Percentiles rank a stretch among this genome's conserved stretches.
Conservation (phyloP, 2,797 vertebrate species). For the Delichon dasypus region DNA sequence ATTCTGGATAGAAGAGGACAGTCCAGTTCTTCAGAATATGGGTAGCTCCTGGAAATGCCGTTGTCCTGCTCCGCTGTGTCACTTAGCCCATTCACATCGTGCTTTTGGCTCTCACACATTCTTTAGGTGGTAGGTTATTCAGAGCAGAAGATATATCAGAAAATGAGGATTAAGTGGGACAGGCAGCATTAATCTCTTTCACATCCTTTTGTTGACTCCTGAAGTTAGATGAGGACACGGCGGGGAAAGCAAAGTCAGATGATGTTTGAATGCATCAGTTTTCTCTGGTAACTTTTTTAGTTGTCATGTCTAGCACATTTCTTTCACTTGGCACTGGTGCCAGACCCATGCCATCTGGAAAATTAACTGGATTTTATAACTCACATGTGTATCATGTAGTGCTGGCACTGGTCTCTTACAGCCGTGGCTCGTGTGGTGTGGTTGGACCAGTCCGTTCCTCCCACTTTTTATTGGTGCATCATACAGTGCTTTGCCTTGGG, state of each 20-base stretch:
- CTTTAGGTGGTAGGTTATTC: background rate
- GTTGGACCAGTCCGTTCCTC: background rate
- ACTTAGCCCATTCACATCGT: background rate
- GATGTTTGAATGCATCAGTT: background rate
- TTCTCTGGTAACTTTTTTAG: background rate
- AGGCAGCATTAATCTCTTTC: background rate
- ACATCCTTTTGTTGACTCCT: background rate
- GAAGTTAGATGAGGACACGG: background rate
- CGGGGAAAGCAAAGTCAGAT: background rate
- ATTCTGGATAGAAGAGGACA: background rate
- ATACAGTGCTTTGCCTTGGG: background rate
- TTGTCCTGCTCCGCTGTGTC: fast-evolving
- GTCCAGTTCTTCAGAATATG: background rate
- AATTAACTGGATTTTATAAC: background rate
- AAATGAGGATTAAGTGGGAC: background rate
- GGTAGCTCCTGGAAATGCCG: background rate
- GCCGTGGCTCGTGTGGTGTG: background rate
- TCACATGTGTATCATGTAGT: background rate
- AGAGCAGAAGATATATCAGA: background rate
- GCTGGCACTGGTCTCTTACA: background rate
- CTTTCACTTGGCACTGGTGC: background rate
- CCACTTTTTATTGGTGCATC: background rate
- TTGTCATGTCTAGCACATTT: background rate
- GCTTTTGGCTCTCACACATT: background rate
- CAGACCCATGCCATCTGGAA: background rate